These are phyloP conservation scores for Timema cristinae DNA, from an alignment of 2,888 invertebrate genomes.

Conservation along the genomic window DNA sequence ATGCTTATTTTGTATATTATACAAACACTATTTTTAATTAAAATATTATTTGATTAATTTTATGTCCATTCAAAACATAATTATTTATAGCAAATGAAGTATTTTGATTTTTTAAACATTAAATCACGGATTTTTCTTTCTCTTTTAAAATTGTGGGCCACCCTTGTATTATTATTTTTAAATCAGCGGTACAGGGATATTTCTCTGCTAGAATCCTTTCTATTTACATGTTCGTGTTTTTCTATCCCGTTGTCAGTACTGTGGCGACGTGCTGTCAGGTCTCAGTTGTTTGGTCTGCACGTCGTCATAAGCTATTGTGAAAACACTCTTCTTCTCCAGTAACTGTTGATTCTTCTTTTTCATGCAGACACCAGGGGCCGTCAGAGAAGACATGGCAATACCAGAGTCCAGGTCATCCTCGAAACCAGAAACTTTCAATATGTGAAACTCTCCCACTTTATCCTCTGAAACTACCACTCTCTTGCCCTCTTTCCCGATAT, in stretches of 20 bases:
- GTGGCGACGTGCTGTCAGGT: slow-evolving; percentile 75
- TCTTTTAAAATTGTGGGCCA: neutral
- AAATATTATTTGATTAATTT: too few species aligned
- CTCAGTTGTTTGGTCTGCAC: slow-evolving; percentile 79
- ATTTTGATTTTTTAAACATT: neutral
- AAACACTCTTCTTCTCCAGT: slow-evolving; percentile 84
- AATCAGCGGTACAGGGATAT: neutral
- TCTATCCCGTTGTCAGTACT: slow-evolving; percentile 38
- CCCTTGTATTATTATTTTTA: neutral
- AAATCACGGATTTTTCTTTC: neutral
- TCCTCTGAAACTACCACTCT: slow-evolving; percentile 14
- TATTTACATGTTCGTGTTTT: neutral
- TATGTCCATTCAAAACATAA: neutral
- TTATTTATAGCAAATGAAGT: neutral
- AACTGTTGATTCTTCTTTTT: slow-evolving; percentile 43
- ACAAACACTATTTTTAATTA: too few species aligned
- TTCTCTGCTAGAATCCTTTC: neutral
- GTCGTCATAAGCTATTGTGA: slow-evolving; percentile 89
- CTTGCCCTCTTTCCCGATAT: too few species aligned
- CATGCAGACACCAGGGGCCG: slow-evolving; percentile 36
- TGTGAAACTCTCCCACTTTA: slow-evolving; percentile 19
- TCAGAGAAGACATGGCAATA: slow-evolving; percentile 63
- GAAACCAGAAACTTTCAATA: slow-evolving; percentile 32
- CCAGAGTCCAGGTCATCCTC: slow-evolving; percentile 74
- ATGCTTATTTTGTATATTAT: too few species aligned